Conservation (phyloP, 1,140 invertebrate genomes). For the Pseudomyrmex sp. region DNA sequence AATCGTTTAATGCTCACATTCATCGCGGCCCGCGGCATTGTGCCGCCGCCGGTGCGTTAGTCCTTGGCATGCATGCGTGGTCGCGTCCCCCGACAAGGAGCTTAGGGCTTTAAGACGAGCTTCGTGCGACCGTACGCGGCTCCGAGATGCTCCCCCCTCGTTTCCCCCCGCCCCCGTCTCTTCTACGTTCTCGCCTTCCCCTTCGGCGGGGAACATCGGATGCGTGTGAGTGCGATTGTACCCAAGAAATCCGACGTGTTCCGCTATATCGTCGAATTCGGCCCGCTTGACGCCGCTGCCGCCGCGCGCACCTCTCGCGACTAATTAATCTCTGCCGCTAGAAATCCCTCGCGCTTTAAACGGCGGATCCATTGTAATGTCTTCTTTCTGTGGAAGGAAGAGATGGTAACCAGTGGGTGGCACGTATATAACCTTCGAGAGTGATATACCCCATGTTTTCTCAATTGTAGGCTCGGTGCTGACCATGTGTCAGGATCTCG, state of each 20-base stretch:
- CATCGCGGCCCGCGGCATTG: conserved; percentile 75
- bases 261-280: conserved; percentile 51
- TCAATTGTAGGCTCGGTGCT: conserved; percentile 4
- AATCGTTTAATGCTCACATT: conserved; percentile 80
- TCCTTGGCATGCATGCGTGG: conserved; percentile 78
- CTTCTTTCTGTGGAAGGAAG: background rate
- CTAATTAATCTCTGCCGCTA: conserved; percentile 80
- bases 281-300: conserved; percentile 23
- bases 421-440: conserved; percentile 40
- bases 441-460: conserved; percentile 21
- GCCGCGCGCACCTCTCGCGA: conserved; percentile 67
- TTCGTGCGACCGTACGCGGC: conserved; percentile 67
- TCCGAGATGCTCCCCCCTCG: background rate
- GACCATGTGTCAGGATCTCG: background rate
- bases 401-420: conserved; percentile 47
- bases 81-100: conserved; percentile 76
- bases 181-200: background rate
- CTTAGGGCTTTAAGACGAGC: conserved; percentile 74
- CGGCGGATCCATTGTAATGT: conserved; percentile 60
- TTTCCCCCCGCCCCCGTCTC: background rate
- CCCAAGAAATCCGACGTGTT: conserved; percentile 23
- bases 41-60: conserved; percentile 73
- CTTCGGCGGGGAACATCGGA: background rate
- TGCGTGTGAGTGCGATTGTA: conserved; percentile 22
- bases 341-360: conserved; percentile 68